Evolutionary conservation across 2,113 vertebrate genomes (phyloP), one percentile per base, ranked within the genome.

Genomic region (Excalfactoria chinensis): DNA sequence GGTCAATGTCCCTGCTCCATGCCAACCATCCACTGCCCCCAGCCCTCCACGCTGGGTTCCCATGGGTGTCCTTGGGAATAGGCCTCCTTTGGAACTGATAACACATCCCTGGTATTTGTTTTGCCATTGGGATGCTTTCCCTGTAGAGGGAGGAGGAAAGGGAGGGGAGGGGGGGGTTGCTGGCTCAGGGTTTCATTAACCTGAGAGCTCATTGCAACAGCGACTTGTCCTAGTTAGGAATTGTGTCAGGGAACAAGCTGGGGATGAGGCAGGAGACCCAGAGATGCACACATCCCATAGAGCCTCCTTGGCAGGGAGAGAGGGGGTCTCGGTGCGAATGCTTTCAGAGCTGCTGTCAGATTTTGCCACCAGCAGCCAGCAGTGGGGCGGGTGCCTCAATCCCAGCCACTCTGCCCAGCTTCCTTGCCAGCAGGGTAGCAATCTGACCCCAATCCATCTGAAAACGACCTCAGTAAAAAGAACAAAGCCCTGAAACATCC

Each of bases 131-230:
- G 69, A 82, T 2, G 4, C 60, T 71, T 94, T 86, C 83, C 62
- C 76, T 62, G 66, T 28, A 92, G 75, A 81, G 35, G 18, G 34
- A 26, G 64, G 63, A 51, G 62, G 30, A 48, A 89, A 74, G 49
- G 40, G 46, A 40, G 76, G 60, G 40, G 46, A 46, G 40, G 46
- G 43, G 76, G 60, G 40, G 46, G 43, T 72, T 56, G 60, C 77
- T 89, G 83, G 89, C 62, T 85, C 85, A 86, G 62, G 19, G 56
- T 92, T 90, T 94, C 89, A 94, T 93, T 95, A 96, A 94, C 92
- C 58, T 88, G 32, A 86, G 5, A 81, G 75, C 22, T 77, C 91
- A 91, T 89, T 95, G 79, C 78, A 80, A 77, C 56, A 64, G 75
- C 37, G 89, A 49, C 51, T 67, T 95, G 89, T 89, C 91, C 93